Evolutionary conservation across 2,797 vertebrate species (phyloP).

Genomic region (Emys orbicularis): DNA sequence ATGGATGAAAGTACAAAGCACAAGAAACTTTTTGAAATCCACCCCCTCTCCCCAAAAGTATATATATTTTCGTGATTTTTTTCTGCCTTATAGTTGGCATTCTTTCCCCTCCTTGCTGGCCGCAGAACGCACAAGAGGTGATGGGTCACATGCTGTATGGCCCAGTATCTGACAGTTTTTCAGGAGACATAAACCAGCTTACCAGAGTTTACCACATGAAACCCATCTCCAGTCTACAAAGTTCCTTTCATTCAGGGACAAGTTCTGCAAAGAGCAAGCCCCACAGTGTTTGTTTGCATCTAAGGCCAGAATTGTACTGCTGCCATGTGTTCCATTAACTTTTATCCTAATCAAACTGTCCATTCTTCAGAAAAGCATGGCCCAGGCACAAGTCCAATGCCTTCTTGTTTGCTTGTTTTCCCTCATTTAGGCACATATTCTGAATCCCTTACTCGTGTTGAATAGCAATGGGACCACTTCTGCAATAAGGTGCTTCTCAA

Average conservation of each 20-base stretch:
- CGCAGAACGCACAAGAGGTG: conserved; percentile 65
- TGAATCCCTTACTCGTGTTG: conserved; percentile 36
- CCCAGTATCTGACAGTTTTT: conserved; percentile 62
- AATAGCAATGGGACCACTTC: conserved; percentile 4
- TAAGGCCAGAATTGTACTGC: conserved; percentile 41
- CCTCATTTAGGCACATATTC: conserved; percentile 57
- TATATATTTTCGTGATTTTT: conserved; percentile 57
- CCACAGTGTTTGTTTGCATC: conserved; percentile 1
- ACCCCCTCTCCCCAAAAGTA: not conserved
- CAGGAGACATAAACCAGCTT: conserved; percentile 68
- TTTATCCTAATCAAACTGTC: conserved; percentile 44
- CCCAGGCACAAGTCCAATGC: conserved; percentile 59
- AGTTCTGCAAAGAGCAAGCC: conserved; percentile 55
- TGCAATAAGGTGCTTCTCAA: not conserved
- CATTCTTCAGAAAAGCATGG: conserved; percentile 29
- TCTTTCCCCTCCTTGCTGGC: conserved; percentile 58
- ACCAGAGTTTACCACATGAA: conserved; percentile 68
- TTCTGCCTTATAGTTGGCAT: conserved; percentile 66
- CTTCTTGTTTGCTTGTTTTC: conserved; percentile 53
- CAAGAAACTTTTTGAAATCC: conserved; percentile 57
- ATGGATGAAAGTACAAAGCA: conserved; percentile 50
- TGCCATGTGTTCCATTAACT: conserved; percentile 55
- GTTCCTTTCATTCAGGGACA: conserved; percentile 52
- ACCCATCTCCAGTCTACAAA: conserved; percentile 6
- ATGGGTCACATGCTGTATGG: conserved; percentile 69